Conservation (phyloP, 2,888 invertebrate genomes). For the Dynastes grantii region DNA sequence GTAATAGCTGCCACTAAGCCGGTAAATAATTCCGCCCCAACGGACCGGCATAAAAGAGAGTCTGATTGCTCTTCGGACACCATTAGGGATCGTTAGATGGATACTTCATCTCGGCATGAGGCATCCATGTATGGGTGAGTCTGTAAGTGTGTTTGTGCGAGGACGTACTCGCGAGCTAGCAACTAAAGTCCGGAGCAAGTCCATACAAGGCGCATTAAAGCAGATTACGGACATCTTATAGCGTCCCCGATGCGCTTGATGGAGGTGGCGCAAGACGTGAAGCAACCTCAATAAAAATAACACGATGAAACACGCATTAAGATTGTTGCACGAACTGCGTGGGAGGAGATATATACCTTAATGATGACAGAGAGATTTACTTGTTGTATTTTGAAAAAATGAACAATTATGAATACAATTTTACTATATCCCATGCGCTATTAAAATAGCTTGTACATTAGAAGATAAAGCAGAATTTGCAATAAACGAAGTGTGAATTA, state of each 20-base stretch:
- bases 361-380: too few relatives aligned
- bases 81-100: slow-evolving; percentile 30
- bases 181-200: too few relatives aligned
- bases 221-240: slow-evolving; percentile 17
- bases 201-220: neutral
- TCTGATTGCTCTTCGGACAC: slow-evolving; percentile 41
- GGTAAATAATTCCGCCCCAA: slow-evolving; percentile 25
- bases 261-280: neutral
- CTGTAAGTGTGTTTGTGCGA: neutral
- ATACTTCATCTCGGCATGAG: slow-evolving; percentile 29
- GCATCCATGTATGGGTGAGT: neutral
- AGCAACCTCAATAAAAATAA: slow-evolving; percentile 15
- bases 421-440: too few relatives aligned
- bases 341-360: too few relatives aligned
- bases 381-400: too few relatives aligned
- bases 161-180: too few relatives aligned
- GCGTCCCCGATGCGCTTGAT: neutral
- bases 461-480: too few relatives aligned
- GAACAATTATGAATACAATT: too few relatives aligned
- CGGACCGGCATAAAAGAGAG: slow-evolving; percentile 23
- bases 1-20: neutral
- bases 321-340: neutral
- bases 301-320: neutral
- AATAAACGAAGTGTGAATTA: too few relatives aligned
- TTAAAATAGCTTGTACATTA: too few relatives aligned